Percentiles rank a stretch among this genome's conserved stretches.
Evolutionary conservation across 2,113 vertebrate species (phyloP).

Genomic region (Tautogolabrus adspersus): DNA sequence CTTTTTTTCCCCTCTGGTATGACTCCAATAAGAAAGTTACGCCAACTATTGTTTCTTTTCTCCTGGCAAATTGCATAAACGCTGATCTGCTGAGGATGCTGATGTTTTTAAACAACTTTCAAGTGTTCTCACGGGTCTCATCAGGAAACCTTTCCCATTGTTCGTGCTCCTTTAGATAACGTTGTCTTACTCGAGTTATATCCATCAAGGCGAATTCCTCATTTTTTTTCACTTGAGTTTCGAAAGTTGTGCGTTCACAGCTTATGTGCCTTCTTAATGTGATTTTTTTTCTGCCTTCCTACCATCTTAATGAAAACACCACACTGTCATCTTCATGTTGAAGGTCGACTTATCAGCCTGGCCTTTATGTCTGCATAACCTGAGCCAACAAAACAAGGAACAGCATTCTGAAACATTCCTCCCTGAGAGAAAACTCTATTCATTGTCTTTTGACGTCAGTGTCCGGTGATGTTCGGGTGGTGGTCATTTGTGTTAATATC

Average conservation of each 20-base stretch:
- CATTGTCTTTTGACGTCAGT: not conserved
- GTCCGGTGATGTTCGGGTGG: constrained; percentile 1
- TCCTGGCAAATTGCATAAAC: not conserved
- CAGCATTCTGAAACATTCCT: not conserved
- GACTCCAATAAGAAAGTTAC: not conserved
- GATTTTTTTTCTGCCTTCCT: not conserved
- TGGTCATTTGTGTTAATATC: not conserved
- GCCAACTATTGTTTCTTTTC: not conserved
- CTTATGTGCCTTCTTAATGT: too few species aligned
- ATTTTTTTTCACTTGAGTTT: too few species aligned
- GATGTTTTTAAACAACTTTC: not conserved
- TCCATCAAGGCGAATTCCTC: not conserved
- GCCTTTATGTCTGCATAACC: not conserved
- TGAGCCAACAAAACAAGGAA: constrained; percentile 13
- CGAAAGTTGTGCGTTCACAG: too few species aligned
- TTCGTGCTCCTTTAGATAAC: not conserved
- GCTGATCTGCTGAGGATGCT: not conserved
- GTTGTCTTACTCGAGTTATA: not conserved
- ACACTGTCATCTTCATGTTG: not conserved
- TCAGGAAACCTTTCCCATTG: not conserved
- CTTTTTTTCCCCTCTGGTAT: not conserved
- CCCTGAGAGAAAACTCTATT: not conserved
- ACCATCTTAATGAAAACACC: not conserved
- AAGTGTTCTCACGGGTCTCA: not conserved
- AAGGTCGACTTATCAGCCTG: not conserved